Conservation (phyloP, 1,140 invertebrate genomes). For the Antheraea mylitta region DNA sequence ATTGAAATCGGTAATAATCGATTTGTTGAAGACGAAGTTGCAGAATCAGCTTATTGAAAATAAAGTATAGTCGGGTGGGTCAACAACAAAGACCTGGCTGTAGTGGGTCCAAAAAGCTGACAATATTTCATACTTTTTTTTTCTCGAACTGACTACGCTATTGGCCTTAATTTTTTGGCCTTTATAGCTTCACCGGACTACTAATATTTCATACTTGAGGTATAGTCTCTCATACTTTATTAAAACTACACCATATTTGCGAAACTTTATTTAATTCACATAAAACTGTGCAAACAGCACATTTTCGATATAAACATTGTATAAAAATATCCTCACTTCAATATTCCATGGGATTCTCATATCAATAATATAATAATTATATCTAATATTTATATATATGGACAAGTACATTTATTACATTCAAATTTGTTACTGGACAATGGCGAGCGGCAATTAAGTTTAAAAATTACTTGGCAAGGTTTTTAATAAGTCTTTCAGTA, state of each 20-base stretch:
- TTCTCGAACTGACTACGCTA: no score
- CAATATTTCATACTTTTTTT: no score
- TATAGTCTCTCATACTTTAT: no score
- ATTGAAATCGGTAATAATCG: no score
- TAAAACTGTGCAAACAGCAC: slow-evolving; percentile 24
- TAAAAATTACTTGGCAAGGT: slow-evolving; percentile 23
- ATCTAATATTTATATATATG: background rate
- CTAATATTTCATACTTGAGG: no score
- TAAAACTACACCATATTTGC: background rate
- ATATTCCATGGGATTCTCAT: slow-evolving; percentile 1
- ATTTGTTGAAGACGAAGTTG: no score
- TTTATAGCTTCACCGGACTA: no score
- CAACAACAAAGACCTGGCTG: no score
- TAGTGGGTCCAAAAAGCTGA: no score
- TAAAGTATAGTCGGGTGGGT: no score
- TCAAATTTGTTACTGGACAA: slow-evolving; percentile 25
- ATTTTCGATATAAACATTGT: slow-evolving; percentile 19
- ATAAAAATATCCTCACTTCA: slow-evolving; percentile 28
- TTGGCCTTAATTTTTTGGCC: no score
- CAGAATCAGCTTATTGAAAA: no score
- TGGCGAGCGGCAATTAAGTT: slow-evolving; percentile 10
- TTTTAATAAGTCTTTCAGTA: slow-evolving; percentile 19
- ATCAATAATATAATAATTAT: slow-evolving; percentile 5
- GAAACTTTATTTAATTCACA: slow-evolving; percentile 43
- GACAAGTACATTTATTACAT: slow-evolving; percentile 1